Evolutionary conservation across 2,797 vertebrate species (phyloP).

Genomic region (Rhadinocentrus ornatus): DNA sequence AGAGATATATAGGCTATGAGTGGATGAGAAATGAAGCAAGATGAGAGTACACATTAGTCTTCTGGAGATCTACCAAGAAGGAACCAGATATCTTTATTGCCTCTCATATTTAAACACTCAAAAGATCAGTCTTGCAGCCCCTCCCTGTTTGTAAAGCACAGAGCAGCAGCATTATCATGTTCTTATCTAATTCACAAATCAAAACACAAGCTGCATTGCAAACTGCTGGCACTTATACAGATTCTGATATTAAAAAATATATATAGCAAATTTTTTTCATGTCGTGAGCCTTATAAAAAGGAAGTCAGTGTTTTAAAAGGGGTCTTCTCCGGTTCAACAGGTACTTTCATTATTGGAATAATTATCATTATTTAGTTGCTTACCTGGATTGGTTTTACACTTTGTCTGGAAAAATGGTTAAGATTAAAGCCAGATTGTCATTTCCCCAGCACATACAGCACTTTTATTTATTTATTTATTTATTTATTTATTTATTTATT

Average conservation of each 20-base stretch:
- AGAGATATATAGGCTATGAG: not conserved
- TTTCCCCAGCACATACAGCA: not conserved
- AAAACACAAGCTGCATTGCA: not conserved
- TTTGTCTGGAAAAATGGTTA: not conserved
- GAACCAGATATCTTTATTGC: slow-evolving; percentile 58
- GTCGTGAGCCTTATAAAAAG: not conserved
- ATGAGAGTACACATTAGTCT: slow-evolving; percentile 27
- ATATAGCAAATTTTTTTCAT: not conserved
- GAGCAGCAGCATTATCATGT: slow-evolving; percentile 35
- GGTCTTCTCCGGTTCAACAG: not conserved
- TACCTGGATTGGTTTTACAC: slow-evolving; percentile 4
- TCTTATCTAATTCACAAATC: slow-evolving; percentile 12
- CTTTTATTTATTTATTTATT: too few species aligned
- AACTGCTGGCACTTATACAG: not conserved
- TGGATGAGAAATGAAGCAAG: slow-evolving; percentile 19
- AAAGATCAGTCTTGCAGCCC: slow-evolving; percentile 24
- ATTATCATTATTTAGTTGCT: slow-evolving; percentile 1
- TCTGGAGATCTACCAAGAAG: slow-evolving; percentile 48
- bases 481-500: too few species aligned
- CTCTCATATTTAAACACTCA: slow-evolving; percentile 46
- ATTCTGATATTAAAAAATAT: slow-evolving; percentile 7
- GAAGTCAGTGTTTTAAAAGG: not conserved
- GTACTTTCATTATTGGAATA: not conserved
- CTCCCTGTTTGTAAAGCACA: slow-evolving; percentile 33
- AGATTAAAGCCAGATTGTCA: not conserved